phyloP scores from a whole-genome alignment of 2,113 vertebrate species.

The Vulpes vulpes region DNA sequence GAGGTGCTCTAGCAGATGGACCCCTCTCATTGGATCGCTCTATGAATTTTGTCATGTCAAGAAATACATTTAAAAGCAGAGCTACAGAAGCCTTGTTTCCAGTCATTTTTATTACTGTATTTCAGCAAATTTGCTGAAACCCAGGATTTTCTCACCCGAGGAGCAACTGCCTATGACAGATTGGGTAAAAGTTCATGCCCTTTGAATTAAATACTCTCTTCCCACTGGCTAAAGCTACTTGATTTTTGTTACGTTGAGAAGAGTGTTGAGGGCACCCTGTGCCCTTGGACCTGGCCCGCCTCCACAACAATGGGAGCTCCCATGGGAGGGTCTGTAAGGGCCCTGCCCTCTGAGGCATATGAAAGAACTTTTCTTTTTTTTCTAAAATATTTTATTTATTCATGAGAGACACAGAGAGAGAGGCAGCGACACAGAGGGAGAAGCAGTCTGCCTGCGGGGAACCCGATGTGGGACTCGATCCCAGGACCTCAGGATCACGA shows the following conservation, averaged over 20 bases:
- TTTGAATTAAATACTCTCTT: not conserved
- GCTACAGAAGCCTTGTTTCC: slow-evolving; percentile 5
- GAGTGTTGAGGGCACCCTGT: not conserved
- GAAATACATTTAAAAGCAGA: not conserved
- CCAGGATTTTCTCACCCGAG: not conserved
- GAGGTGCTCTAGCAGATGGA: not conserved
- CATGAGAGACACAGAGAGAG: too few species aligned
- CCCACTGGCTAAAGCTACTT: not conserved
- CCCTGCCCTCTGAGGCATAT: not conserved
- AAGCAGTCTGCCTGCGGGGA: too few species aligned
- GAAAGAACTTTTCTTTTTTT: not conserved
- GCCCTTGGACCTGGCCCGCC: not conserved
- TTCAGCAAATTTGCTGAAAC: not conserved
- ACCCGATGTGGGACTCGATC: too few species aligned
- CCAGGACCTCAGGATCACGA: too few species aligned
- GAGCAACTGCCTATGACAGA: not conserved
- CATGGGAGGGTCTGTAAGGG: not conserved
- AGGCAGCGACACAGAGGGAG: too few species aligned
- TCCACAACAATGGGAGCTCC: not conserved
- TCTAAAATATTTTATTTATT: too few species aligned
- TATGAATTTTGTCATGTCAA: not conserved
- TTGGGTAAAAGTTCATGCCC: not conserved
- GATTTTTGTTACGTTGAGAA: not conserved
- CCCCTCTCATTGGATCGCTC: not conserved
- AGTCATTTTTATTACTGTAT: not conserved